Percentiles rank a stretch among this genome's conserved stretches.
phyloP scores from a whole-genome alignment of 2,888 invertebrate species.

The Acanthopleura granulata region DNA sequence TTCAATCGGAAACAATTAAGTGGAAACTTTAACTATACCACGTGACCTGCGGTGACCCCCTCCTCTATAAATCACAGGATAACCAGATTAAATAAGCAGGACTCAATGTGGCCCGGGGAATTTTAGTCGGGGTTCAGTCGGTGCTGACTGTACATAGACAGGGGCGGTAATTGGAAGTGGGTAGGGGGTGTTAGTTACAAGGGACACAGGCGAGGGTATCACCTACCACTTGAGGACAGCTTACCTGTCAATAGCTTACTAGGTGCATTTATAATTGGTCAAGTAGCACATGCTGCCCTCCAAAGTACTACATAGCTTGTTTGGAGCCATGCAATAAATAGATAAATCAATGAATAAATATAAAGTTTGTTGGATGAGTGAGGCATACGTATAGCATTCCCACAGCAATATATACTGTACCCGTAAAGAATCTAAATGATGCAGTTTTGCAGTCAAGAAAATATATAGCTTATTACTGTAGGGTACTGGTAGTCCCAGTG shows the following conservation, averaged over 20 bases:
- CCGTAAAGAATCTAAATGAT: too few species aligned
- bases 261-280: too few species aligned
- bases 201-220: not conserved
- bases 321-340: too few species aligned
- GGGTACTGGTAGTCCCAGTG: too few species aligned
- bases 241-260: not conserved
- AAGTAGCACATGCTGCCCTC: too few species aligned
- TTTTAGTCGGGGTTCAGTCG: not conserved
- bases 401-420: too few species aligned
- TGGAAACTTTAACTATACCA: not conserved
- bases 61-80: not conserved
- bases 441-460: too few species aligned
- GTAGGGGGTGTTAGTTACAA: not conserved
- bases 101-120: not conserved
- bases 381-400: too few species aligned
- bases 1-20: conserved; percentile 20
- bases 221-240: not conserved
- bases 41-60: not conserved
- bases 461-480: too few species aligned
- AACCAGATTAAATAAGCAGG: not conserved
- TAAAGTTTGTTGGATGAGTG: too few species aligned
- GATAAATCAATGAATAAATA: too few species aligned
- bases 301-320: too few species aligned
- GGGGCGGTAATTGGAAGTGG: not conserved
- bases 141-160: not conserved